A percentile compares a stretch with the other conserved stretches of the same genome.
phyloP scores from a whole-genome alignment of 2,888 invertebrate genomes.

The Hecatera dysodea region DNA sequence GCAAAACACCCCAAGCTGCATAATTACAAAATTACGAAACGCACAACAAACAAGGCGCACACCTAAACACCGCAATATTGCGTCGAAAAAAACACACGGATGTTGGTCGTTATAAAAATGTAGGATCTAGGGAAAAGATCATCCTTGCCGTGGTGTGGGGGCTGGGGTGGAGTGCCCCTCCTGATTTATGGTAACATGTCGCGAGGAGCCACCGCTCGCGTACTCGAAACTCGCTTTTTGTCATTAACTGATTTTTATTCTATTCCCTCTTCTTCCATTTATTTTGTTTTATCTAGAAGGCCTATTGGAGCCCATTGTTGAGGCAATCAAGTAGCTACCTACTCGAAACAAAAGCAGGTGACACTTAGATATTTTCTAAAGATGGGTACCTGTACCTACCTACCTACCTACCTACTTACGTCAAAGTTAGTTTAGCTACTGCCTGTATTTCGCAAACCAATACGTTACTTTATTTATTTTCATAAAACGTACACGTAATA shows the following conservation, averaged over 20 bases:
- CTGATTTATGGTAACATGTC: slow-evolving; percentile 91
- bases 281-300: slow-evolving; percentile 13
- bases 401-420: neutral
- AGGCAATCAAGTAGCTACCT: neutral
- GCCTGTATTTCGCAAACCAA: slow-evolving; percentile 23
- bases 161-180: slow-evolving; percentile 80
- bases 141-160: slow-evolving; percentile 80
- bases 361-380: neutral
- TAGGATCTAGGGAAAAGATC: slow-evolving; percentile 90
- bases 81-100: slow-evolving; percentile 80
- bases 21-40: slow-evolving; percentile 33
- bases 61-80: slow-evolving; percentile 67
- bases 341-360: neutral
- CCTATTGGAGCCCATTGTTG: neutral
- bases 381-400: neutral
- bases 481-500: slow-evolving; percentile 22
- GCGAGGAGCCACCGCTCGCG: slow-evolving; percentile 82
- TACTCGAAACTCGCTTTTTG: slow-evolving; percentile 87
- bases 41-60: slow-evolving; percentile 35
- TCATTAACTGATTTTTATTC: slow-evolving; percentile 89
- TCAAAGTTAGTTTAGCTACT: slow-evolving; percentile 5
- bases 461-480: slow-evolving; percentile 27
- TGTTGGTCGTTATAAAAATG: slow-evolving; percentile 89
- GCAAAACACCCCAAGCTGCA: neutral
- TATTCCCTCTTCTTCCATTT: slow-evolving; percentile 68